phyloP scores from a whole-genome alignment of 1,140 invertebrate genomes.

The Helicoverpa zea region DNA sequence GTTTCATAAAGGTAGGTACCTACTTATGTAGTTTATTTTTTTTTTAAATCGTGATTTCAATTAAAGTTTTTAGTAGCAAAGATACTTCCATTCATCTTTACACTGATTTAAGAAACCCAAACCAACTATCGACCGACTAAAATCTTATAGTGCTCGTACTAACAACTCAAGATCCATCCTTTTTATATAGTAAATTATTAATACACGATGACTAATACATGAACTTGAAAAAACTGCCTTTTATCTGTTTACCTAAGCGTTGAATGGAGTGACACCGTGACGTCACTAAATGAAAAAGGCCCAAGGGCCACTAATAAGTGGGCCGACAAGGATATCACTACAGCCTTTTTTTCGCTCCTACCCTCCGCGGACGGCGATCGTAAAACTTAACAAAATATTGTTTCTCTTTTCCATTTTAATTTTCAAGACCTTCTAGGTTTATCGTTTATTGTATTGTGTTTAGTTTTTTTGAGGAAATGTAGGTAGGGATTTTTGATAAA shows the following conservation, averaged over 20 bases:
- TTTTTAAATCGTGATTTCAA: background rate
- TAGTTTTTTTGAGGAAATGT: conserved; percentile 13
- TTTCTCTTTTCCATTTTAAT: conserved; percentile 13
- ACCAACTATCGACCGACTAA: too few relatives aligned
- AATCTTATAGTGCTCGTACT: background rate
- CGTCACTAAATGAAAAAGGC: conserved; percentile 53
- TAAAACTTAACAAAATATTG: conserved; percentile 51
- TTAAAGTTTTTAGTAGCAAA: too few relatives aligned
- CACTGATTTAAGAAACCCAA: too few relatives aligned
- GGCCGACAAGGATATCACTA: conserved; percentile 55
- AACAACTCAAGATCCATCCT: background rate
- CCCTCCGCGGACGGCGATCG: conserved; percentile 45
- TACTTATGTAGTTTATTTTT: background rate
- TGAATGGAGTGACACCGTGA: conserved; percentile 60
- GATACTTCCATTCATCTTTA: too few relatives aligned
- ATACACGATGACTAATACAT: background rate
- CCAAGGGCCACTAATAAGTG: conserved; percentile 59
- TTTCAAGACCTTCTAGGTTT: background rate
- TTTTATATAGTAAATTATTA: too few relatives aligned
- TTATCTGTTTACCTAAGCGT: conserved; percentile 52
- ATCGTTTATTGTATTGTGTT: too few relatives aligned
- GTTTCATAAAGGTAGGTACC: background rate
- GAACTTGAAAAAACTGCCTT: background rate
- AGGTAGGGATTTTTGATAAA: background rate
- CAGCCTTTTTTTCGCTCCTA: conserved; percentile 52